Conservation (phyloP, 2,797 vertebrate species). For the Poecilia gillii region DNA sequence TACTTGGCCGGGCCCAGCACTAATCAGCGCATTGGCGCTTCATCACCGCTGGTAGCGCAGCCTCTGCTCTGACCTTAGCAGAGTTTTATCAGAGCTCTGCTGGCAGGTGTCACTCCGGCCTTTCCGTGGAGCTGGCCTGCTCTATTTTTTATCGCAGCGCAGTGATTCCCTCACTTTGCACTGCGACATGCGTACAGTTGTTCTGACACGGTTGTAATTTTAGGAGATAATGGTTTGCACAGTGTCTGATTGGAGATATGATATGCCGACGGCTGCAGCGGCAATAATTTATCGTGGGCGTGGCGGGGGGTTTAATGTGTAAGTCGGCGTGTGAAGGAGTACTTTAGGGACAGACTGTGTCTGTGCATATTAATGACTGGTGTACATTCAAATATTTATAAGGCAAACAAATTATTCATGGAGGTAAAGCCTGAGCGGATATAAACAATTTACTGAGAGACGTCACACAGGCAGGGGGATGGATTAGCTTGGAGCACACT, state of each 20-base stretch:
- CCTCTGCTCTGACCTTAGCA: slow-evolving; percentile 55
- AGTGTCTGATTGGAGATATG: slow-evolving; percentile 37
- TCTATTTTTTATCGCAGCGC: slow-evolving; percentile 28
- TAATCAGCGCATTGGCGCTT: slow-evolving; percentile 65
- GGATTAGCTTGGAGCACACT: slow-evolving; percentile 72
- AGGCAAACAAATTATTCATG: slow-evolving; percentile 85
- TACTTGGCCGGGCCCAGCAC: slow-evolving; percentile 41
- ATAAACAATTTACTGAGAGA: slow-evolving; percentile 84
- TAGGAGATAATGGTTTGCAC: slow-evolving; percentile 30
- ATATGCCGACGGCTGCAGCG: slow-evolving; percentile 23
- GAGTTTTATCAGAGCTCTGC: slow-evolving; percentile 51
- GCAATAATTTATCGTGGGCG: slow-evolving; percentile 61
- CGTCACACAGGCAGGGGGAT: slow-evolving; percentile 76
- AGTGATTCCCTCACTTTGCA: slow-evolving; percentile 39
- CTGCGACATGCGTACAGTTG: slow-evolving; percentile 19
- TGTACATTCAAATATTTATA: slow-evolving; percentile 86
- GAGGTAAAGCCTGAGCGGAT: slow-evolving; percentile 79
- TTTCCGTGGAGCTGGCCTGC: slow-evolving; percentile 6
- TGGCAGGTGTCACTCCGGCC: slow-evolving; percentile 38
- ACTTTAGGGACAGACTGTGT: slow-evolving; percentile 67
- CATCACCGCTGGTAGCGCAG: slow-evolving; percentile 43
- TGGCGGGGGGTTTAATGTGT: slow-evolving; percentile 53
- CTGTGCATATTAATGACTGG: slow-evolving; percentile 82
- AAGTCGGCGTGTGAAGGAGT: slow-evolving; percentile 44
- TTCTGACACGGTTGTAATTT: slow-evolving; percentile 43